Evolutionary conservation across 2,797 vertebrate species (phyloP), one percentile per base, ranked within the genome.

Genomic region (Sarcophilus harrisii): DNA sequence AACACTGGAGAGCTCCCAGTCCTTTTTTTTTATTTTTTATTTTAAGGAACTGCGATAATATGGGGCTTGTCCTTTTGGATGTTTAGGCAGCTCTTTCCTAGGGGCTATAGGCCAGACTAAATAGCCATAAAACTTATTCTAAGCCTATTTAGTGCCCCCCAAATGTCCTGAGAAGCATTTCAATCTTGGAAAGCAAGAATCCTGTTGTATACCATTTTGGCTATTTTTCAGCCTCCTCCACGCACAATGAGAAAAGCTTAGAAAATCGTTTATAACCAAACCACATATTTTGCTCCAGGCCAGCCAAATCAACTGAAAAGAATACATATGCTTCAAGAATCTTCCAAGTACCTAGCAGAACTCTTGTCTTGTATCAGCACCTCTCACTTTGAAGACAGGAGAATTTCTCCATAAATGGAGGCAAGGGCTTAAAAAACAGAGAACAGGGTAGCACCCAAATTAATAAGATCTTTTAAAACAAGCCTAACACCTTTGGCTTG

Each of bases 381-480:
- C 32, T 95, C 89, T 91, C 62, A 14, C 89, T 90, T 93, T 95
- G 92, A 95, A 95, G 57, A 87, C 21, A 57, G 28, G 90, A 62
- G 91, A 90, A 73, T 14, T 57, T 57, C 55, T 45, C 93, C 73
- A 32, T 60, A 60, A 95, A 90, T 62, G 66, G 95, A 62, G 94
- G 4, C 81, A 93, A n/a, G 16, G 30, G 60, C 95, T 96, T 92
- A 94, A 93, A 89, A 59, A 94, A 60, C 73, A 93, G 92, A 96
- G 93, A 96, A n/a, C 87, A n/a, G 81, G 87, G 54, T 30, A 81
- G 92, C 32, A 13, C 93, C 91, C 91, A 95, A 59, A 94, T 55
- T 95, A 95, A 94, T 59, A 54, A 0, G 93, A 90, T 94, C 94
- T 93, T 93, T 93, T 92, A 59, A 95, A 96, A 93, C 59, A 62